A percentile compares a stretch with the other conserved stretches of the same genome.
phyloP scores from a whole-genome alignment of 2,113 vertebrate species.

The Jaculus jaculus region DNA sequence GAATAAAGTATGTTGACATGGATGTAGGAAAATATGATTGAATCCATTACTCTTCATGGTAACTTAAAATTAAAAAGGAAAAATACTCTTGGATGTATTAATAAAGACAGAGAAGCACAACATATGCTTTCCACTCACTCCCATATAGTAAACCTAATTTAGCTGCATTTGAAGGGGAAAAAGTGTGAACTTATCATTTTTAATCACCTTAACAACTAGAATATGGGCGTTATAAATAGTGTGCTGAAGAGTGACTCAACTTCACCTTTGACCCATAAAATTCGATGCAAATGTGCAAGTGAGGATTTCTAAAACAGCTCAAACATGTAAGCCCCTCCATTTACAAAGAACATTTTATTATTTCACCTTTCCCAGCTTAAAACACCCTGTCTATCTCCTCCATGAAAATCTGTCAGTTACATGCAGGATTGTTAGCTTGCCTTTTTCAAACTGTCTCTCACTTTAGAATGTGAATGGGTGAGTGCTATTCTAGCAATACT shows the following conservation, averaged over 20 bases:
- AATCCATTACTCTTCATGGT: background rate
- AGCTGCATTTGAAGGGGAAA: background rate
- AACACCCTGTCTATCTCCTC: constrained; percentile 26
- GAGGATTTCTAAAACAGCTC: constrained; percentile 13
- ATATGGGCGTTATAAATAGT: background rate
- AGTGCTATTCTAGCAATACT: background rate
- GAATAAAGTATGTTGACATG: background rate
- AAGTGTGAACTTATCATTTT: background rate
- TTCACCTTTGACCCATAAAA: constrained; percentile 1
- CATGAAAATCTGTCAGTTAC: constrained; percentile 25
- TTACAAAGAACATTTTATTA: constrained; percentile 41
- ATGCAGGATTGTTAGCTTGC: background rate
- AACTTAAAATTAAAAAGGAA: background rate
- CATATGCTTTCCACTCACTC: background rate
- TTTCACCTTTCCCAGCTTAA: background rate
- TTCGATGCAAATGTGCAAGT: background rate
- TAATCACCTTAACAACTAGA: background rate
- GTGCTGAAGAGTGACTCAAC: too few species aligned
- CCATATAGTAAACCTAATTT: background rate
- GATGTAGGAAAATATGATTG: too few species aligned
- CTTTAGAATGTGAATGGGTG: background rate
- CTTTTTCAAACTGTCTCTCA: background rate
- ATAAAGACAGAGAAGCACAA: background rate
- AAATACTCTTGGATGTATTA: background rate
- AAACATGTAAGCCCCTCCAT: background rate